Evolutionary conservation across 2,113 vertebrate genomes (phyloP).

Genomic region (Tragelaphus strepsiceros): DNA sequence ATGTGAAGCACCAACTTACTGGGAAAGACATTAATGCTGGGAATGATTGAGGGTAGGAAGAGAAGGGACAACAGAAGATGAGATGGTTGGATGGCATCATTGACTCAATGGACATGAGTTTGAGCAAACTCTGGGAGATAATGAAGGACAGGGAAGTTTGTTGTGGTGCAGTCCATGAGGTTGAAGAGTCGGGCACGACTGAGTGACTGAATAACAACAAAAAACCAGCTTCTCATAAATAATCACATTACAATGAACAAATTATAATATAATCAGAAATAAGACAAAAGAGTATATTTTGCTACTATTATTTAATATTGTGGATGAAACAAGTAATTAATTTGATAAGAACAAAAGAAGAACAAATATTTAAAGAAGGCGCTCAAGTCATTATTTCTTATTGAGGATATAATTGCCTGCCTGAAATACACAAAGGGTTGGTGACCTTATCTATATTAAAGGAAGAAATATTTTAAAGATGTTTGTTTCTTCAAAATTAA

Average conservation of each 20-base stretch:
- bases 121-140: background rate
- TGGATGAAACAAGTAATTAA: background rate
- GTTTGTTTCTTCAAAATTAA: background rate
- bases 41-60: background rate
- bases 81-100: background rate
- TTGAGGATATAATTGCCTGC: background rate
- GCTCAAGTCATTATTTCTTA: background rate
- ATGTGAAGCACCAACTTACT: background rate
- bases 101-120: background rate
- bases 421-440: background rate
- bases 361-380: background rate
- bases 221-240: background rate
- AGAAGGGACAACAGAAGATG: background rate
- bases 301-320: background rate
- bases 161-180: background rate
- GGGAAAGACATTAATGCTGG: background rate
- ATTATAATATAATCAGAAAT: background rate
- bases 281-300: background rate
- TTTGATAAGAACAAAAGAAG: background rate
- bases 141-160: background rate
- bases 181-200: background rate
- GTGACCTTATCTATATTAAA: background rate
- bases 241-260: background rate
- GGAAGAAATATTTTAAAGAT: background rate
- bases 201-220: background rate